Evolutionary conservation across 2,888 invertebrate genomes (phyloP).

Genomic region (Rosalia funebris): DNA sequence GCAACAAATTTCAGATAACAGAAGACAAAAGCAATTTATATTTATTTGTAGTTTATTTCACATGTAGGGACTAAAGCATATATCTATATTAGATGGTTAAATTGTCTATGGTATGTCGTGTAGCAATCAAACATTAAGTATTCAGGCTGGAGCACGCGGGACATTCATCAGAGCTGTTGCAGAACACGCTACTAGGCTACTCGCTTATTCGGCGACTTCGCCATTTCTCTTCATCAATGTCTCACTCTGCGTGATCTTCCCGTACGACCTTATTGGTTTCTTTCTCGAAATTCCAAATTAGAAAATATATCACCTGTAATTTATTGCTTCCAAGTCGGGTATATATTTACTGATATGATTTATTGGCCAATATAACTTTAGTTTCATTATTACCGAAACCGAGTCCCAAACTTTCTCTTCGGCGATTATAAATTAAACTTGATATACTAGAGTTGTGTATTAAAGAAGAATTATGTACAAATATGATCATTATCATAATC

Average conservation of each 20-base stretch:
- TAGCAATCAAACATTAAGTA: constrained; percentile 60
- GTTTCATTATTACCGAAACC: background rate
- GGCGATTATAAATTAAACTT: too few species aligned
- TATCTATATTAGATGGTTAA: constrained; percentile 55
- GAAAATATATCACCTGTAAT: constrained; percentile 44
- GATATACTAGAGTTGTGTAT: too few species aligned
- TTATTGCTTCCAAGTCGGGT: constrained; percentile 25
- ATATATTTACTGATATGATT: constrained; percentile 18
- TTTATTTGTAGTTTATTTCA: constrained; percentile 40
- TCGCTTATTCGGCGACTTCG: constrained; percentile 50
- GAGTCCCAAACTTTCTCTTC: background rate
- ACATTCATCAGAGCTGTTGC: constrained; percentile 58
- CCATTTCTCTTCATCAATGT: constrained; percentile 63
- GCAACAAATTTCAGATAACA: constrained; percentile 32
- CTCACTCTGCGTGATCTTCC: constrained; percentile 57
- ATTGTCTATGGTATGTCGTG: constrained; percentile 57
- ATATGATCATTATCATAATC: too few species aligned
- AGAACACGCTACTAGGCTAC: constrained; percentile 44
- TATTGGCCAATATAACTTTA: background rate
- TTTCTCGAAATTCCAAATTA: constrained; percentile 51
- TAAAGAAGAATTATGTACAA: too few species aligned
- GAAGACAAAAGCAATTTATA: constrained; percentile 33
- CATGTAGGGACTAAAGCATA: constrained; percentile 40
- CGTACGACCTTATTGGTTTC: constrained; percentile 59
- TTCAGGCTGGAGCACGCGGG: constrained; percentile 57